Evolutionary conservation across 1,140 invertebrate species (phyloP), one percentile per base, ranked within the genome.

Genomic region (Lepidurus packardi): DNA sequence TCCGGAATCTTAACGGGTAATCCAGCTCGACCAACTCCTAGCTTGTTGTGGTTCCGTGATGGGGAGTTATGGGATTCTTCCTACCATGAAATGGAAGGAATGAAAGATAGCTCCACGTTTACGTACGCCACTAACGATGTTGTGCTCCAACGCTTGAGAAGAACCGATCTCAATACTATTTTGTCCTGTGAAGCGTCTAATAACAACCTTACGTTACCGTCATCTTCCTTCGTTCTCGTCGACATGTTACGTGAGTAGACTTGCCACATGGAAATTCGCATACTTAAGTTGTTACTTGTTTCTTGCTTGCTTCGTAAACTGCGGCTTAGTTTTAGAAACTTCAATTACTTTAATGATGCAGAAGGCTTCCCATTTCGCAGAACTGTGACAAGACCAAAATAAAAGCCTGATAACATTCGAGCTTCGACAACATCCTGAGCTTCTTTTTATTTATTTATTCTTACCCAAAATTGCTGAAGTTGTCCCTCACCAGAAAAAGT

Each of bases 141-240:
- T 21, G 75, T 75, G 41, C 73, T 78, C 25, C 43, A 73, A 21
- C 73, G 78, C 21, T 47, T 78, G 25, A 25, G 78, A 43, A 42
- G 78, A 21, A 74, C 53, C 34, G 78, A 78, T 53, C 42, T 78
- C 16, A 78, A 78, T 43, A 78, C 78, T 44, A 78, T 78, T 34
- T 74, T 78, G 11, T 78, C 78, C 5, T 78, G 78, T 53, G 78
- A 78, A 76, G 78, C 78, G 73, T 78, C 78, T 16, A 78, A 78
- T 75, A 78, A 78, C 75, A 75, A 78, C n/a, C 74, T 76, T 21
- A 78, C 78, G 10, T 34, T 65, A 11, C 78, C 78, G 41, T 73
- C 78, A 21, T 76, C 73, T 42, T 76, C 73, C 41, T 78, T 78
- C 73, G 78, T 78, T 7, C 78, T 78, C 73, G 73, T 78, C 53